Base-by-base conservation (phyloP, 2,113 vertebrate genomes). In the Coreoperca whiteheadi region DNA sequence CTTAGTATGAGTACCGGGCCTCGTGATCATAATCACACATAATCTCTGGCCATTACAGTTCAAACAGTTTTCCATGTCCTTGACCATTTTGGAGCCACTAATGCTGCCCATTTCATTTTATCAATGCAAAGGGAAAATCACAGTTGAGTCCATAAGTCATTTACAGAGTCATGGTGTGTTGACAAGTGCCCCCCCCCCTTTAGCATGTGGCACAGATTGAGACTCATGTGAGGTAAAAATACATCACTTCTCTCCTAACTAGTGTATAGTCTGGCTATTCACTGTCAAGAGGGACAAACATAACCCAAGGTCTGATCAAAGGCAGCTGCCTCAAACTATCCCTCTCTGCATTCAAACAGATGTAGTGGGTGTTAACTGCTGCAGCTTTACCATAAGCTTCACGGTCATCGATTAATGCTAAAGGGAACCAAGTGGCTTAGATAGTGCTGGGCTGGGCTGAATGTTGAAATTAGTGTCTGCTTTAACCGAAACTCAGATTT, bases 261-360 rank as follows among this genome's bases (percentile, higher is more conserved):
- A 48, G 64, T 67, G 57, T 72, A 41, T 66, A 21, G 63, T 81
- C 69, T 74, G 56, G 39, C 23, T 71, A 28, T 30, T 81, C 32
- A 28, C 82, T 69, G 66, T 79, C 57, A 46, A 39, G 53, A 50
- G 53, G 56, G 80, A 59, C 77, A 65, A 68, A 82, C 82, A 84
- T 87, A 88, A 46, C 82, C 64, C 74, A 70, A 69, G 54, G 77
- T 74, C 74, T 54, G 74, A 86, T 84, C 74, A 81, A 82, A 87
- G 66, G 70, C 90, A 85, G 82, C 74, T 65, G 86, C 56, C 74
- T 78, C 39, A 2, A 48, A 25, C 76, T 67, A 7, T 79, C 56
- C 57, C 60, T 34, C 78, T 75, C 43, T 50, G 79, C 67, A 63
- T 23, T 72, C 39, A 81, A 48, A 64, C 69, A 84, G 83, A 79